Percentiles rank a stretch among this genome's conserved stretches.
These are phyloP conservation scores for Crocuta crocuta DNA, from an alignment of 2,113 vertebrate genomes.

Conservation along the genomic window DNA sequence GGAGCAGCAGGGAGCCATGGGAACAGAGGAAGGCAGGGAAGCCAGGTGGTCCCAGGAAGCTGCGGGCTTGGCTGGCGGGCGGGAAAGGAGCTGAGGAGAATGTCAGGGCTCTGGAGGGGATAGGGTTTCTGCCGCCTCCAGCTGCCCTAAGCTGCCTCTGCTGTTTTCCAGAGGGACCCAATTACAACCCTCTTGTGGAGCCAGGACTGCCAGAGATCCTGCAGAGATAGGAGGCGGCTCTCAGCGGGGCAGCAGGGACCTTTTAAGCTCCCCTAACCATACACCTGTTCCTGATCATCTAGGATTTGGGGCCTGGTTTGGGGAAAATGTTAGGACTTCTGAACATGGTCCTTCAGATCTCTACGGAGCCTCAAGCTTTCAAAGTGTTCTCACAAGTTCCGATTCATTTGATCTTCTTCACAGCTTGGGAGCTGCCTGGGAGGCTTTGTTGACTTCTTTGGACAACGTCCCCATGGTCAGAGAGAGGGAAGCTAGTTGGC, in stretches of 20 bases:
- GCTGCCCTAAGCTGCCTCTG: conserved; percentile 83
- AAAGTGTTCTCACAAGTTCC: conserved; percentile 17
- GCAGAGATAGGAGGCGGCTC: conserved; percentile 72
- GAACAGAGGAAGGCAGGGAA: neutral
- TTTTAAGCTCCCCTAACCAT: conserved; percentile 60
- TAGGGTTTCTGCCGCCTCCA: conserved; percentile 87
- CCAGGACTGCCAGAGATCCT: conserved; percentile 72
- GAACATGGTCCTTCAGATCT: conserved; percentile 43
- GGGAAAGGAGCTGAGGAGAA: conserved; percentile 71
- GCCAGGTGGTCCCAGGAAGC: conserved; percentile 72
- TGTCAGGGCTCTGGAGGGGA: conserved; percentile 80
- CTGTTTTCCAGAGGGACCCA: conserved; percentile 81
- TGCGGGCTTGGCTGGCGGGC: conserved; percentile 46
- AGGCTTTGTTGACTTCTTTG: neutral
- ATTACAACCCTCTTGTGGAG: conserved; percentile 85
- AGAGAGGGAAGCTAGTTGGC: neutral
- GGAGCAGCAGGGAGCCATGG: conserved; percentile 37
- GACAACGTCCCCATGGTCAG: neutral
- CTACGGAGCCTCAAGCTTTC: conserved; percentile 35
- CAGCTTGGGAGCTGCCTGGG: neutral
- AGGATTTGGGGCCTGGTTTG: conserved; percentile 45
- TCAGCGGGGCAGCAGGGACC: conserved; percentile 61
- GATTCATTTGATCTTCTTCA: conserved; percentile 55
- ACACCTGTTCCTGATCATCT: conserved; percentile 78
- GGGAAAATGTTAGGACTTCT: conserved; percentile 52